Base-by-base conservation (phyloP, 2,797 vertebrate genomes). In the Protosalanx chinensis region DNA sequence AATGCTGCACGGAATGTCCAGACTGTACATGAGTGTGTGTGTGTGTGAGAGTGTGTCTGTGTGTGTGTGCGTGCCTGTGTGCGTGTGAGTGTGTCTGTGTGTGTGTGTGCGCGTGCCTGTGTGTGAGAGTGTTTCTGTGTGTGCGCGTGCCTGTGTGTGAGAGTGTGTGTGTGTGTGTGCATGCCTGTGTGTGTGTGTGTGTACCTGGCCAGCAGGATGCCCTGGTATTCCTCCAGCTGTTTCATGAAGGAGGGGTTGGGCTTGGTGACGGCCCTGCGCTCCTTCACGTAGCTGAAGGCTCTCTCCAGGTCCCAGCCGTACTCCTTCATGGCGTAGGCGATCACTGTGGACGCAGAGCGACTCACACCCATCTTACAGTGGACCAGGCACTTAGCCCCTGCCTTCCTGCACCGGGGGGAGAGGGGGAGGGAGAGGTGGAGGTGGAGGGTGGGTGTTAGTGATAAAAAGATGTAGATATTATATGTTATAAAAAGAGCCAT, bases 291-390 rank as follows among this genome's bases (percentile, higher is more conserved):
- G 71, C 96, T 93, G 1, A 96, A 97, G 1, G 97, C 97, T 1
- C 91, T 91, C 79, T 96, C 95, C 87, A 99, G 91, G 84, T 96
- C 94, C 97, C 97, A 99, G 91, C 96, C 96, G 0, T 98, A 97
- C 33, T 99, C 97, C 85, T 99, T 99, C 97, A 99, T 99, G 58
- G 97, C 96, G 0, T 98, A 99, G 0, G 97, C 96, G 0, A 98
- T 98, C 75, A 99, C 96, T 0, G 97, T 98, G 88, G 97, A 69
- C 0, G 97, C 97, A 0, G 97, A 99, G 72, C 97, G 95, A 67
- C 97, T 99, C 84, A 99, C 96, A 0, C 97, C 97, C 97, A 98
- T 99, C 87, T 99, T 99, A 88, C 97, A 99, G 91, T 99, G 97
- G 77, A 99, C 97, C 78, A 99, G 93, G 87, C 97, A 98, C 89